Base-by-base conservation (phyloP, 2,888 invertebrate genomes). In the Bimastos eiseni region DNA sequence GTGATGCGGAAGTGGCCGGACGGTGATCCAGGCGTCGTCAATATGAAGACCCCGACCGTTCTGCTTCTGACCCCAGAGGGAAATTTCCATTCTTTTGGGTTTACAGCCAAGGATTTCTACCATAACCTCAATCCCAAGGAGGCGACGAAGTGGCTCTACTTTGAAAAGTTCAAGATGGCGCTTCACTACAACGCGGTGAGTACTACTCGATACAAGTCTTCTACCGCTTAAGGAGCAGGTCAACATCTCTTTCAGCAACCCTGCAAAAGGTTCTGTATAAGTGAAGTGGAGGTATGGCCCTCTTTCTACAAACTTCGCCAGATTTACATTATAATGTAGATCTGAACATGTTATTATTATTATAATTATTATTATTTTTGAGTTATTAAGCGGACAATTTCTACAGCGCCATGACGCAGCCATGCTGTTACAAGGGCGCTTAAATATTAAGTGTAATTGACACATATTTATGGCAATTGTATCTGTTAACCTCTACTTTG, bases 1-100 rank as follows among this genome's bases (percentile, higher is more conserved):
- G 95, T 96, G 94, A 96, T 96, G 96, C 94, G 96, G 91, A 96
- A 96, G 93, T 96, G 95, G 95, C 96, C 96, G 93, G 96, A 96
- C 93, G 94, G 94, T 30, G 95, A 95, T 89, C 94, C 95, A 8
- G 96, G 96, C 0, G 94, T 96, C 34, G 95, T 95, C 92, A 96
- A 96, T 93, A 96, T 96, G 93, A 96, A 96, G 93, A 96, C 95
- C 0, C 96, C 96, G 4, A 96, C 96, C 13, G 95, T 95, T 38
- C 94, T 96, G 2, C 94, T 96, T 24, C 93, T 96, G 89, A 95
- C 95, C 8, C 96, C 96, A 0, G 95, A 95, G 33, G 95, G 95
- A 19, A 93, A 94, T 83, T 96, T 96, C 93, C 96, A 96, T 93
- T 96, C 96, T 0, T 96, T 96, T 93, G 96, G 96, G 0, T 96